Percentiles rank a stretch among this genome's conserved stretches.
These are phyloP conservation scores for Acanthoscelides obtectus DNA, from an alignment of 2,888 invertebrate genomes.

Conservation along the genomic window DNA sequence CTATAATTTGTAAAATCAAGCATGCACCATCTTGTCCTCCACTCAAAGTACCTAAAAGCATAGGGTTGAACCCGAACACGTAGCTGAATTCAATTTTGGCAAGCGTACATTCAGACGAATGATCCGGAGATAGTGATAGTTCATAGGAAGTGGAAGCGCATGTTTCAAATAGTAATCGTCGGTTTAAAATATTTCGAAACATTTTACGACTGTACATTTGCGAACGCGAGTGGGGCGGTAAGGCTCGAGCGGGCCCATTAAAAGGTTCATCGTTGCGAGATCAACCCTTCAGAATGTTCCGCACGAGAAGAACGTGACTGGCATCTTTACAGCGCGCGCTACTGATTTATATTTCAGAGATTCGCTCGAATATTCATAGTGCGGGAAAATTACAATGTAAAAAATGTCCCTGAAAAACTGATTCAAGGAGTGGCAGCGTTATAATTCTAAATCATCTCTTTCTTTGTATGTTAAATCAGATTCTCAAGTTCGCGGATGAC, in stretches of 20 bases:
- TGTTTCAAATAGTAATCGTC: not conserved
- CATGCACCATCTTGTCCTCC: not conserved
- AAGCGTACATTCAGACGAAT: no score
- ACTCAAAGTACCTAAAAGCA: not conserved
- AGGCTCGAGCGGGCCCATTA: not conserved
- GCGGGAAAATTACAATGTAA: no score
- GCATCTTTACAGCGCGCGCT: not conserved
- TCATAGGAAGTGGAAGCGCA: not conserved
- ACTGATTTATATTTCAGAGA: not conserved
- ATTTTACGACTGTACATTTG: not conserved
- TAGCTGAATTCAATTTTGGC: not conserved
- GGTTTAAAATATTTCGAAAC: not conserved
- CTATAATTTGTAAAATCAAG: not conserved
- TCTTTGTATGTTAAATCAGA: no score
- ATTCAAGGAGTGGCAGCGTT: no score
- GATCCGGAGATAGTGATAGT: no score
- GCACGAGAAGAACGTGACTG: not conserved
- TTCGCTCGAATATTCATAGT: not conserved
- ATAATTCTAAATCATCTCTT: no score
- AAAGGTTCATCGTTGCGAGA: not conserved
- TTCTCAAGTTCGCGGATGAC: no score
- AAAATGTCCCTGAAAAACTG: no score
- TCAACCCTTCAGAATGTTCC: not conserved
- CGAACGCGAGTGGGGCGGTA: no score
- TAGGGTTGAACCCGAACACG: not conserved